These are phyloP conservation scores for Sesamia nonagrioides DNA, from an alignment of 1,140 invertebrate species.

Conservation along the genomic window DNA sequence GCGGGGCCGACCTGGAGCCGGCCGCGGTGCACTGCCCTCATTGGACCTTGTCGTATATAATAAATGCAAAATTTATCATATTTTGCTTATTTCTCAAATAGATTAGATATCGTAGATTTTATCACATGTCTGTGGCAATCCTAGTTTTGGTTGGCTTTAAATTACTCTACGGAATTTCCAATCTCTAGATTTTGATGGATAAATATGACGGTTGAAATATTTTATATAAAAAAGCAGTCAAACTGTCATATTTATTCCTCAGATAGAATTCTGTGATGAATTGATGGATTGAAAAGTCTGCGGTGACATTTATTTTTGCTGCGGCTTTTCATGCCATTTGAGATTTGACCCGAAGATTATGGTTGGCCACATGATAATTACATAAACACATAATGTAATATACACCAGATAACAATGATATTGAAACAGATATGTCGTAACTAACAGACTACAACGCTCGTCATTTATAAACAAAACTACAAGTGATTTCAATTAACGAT, in stretches of 20 bases:
- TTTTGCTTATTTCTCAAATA: constrained; percentile 42
- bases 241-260: no score
- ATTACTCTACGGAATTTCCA: background rate
- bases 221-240: no score
- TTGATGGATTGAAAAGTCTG: no score
- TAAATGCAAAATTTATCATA: constrained; percentile 44
- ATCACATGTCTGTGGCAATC: constrained; percentile 30
- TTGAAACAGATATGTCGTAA: constrained; percentile 13
- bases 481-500: constrained; percentile 30
- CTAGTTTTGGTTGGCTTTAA: background rate
- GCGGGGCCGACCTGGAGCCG: background rate
- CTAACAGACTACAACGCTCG: constrained; percentile 16
- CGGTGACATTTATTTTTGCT: constrained; percentile 4
- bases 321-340: background rate
- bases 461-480: constrained; percentile 20
- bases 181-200: background rate
- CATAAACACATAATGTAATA: background rate
- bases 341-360: background rate
- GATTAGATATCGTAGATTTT: constrained; percentile 35
- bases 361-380: background rate
- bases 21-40: background rate
- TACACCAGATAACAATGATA: constrained; percentile 5
- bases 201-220: no score
- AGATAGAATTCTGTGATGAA: no score
- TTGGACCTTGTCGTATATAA: constrained; percentile 21